Conservation (phyloP, 2,888 invertebrate genomes). For the Mycalesis mineus region DNA sequence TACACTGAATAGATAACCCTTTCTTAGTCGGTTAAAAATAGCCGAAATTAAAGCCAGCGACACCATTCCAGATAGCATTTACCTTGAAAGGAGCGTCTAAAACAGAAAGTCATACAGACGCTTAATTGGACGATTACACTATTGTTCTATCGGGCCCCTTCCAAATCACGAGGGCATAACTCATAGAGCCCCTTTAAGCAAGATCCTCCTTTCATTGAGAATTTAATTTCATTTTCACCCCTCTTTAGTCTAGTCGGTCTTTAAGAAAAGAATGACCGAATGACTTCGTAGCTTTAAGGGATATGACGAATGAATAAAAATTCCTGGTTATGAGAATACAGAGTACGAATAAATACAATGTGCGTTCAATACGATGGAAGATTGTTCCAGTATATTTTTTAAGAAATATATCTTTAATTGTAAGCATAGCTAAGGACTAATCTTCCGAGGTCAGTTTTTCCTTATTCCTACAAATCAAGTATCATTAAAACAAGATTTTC, state of each 20-base stretch:
- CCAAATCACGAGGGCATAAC: conserved; percentile 60
- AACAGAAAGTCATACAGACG: conserved; percentile 57
- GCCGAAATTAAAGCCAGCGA: not conserved
- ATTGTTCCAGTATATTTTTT: too few relatives aligned
- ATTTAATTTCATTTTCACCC: conserved; percentile 78
- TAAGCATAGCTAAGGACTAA: too few relatives aligned
- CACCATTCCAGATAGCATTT: not conserved
- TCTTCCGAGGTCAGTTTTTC: too few relatives aligned
- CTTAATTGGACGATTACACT: conserved; percentile 76
- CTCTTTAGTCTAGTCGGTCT: conserved; percentile 46
- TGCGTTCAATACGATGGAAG: too few relatives aligned
- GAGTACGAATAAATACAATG: not conserved
- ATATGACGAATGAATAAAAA: conserved; percentile 45
- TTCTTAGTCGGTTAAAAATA: too few relatives aligned
- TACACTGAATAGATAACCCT: not conserved
- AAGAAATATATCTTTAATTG: too few relatives aligned
- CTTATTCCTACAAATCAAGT: too few relatives aligned
- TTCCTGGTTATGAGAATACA: conserved; percentile 9
- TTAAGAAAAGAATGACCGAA: conserved; percentile 72
- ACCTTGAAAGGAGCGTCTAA: conserved; percentile 24
- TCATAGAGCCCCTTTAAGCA: conserved; percentile 70
- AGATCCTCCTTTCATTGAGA: conserved; percentile 71
- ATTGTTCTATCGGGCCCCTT: conserved; percentile 65
- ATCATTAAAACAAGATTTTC: too few relatives aligned
- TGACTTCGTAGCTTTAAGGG: conserved; percentile 53